Evolutionary conservation across 2,888 invertebrate species (phyloP).

Genomic region (Octonoba sinensis): DNA sequence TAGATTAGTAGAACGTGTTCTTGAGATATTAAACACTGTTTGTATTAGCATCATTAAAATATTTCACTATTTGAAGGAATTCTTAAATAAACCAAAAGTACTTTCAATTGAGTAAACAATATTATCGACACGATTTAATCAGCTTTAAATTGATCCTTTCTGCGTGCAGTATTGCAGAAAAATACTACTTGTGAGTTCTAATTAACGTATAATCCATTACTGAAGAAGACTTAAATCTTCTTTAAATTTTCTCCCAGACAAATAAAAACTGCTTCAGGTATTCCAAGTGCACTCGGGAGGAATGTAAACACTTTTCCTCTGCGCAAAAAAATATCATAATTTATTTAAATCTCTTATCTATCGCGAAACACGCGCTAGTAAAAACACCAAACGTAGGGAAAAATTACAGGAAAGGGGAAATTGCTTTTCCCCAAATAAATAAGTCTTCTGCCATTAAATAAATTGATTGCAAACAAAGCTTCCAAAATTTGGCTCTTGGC

Average conservation of each 20-base stretch:
- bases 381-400: conserved; percentile 2
- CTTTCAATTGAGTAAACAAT: too few relatives aligned
- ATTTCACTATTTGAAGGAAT: too few relatives aligned
- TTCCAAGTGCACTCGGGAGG: background rate
- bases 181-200: conserved; percentile 24
- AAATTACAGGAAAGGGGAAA: conserved; percentile 15
- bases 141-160: too few relatives aligned
- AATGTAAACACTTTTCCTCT: background rate
- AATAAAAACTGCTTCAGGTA: conserved; percentile 21
- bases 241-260: conserved; percentile 14
- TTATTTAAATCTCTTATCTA: conserved; percentile 63
- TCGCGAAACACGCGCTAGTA: conserved; percentile 34
- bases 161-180: too few relatives aligned
- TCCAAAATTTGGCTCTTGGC: conserved; percentile 39
- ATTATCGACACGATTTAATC: too few relatives aligned
- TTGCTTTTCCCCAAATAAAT: conserved; percentile 49
- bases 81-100: too few relatives aligned
- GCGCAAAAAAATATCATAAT: conserved; percentile 43
- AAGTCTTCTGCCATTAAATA: conserved; percentile 60
- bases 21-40: too few relatives aligned
- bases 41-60: too few relatives aligned
- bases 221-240: conserved; percentile 12
- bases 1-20: too few relatives aligned
- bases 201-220: conserved; percentile 56
- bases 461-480: conserved; percentile 63